Conservation (phyloP, 2,113 vertebrate species). For the Piprites chloris region DNA sequence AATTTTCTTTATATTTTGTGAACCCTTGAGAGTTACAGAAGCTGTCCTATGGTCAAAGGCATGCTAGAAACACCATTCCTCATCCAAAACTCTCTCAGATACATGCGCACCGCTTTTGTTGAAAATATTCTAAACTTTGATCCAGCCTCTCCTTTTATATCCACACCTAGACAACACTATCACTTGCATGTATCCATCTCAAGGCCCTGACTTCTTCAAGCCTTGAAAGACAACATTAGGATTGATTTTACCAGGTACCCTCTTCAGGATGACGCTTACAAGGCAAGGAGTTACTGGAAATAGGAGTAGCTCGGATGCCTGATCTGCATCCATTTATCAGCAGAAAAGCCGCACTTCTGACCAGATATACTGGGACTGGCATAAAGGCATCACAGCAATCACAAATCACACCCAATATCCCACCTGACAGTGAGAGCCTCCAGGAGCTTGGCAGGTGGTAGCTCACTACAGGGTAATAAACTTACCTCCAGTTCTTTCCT, state of each 20-base stretch:
- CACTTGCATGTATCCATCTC: background rate
- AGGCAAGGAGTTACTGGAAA: background rate
- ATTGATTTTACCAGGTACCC: background rate
- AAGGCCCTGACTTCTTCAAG: background rate
- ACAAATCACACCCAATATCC: background rate
- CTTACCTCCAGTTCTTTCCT: background rate
- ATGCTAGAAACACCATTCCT: slow-evolving; percentile 11
- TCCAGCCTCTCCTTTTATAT: background rate
- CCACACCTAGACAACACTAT: rapidly evolving
- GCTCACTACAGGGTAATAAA: background rate
- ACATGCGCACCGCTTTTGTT: background rate
- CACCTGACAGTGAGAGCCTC: background rate
- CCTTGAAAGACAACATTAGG: background rate
- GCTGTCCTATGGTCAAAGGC: slow-evolving; percentile 11
- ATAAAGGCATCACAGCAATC: background rate
- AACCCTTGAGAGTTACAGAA: slow-evolving; percentile 10
- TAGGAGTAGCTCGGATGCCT: rapidly evolving
- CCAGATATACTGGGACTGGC: background rate
- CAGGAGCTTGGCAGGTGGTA: rapidly evolving
- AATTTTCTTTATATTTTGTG: slow-evolving; percentile 30
- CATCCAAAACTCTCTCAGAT: background rate
- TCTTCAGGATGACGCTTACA: background rate
- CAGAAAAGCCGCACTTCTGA: rapidly evolving
- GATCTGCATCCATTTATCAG: background rate
- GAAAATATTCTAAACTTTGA: background rate